Base-by-base conservation (phyloP, 2,888 invertebrate genomes). In the Ochropleura leucogaster region DNA sequence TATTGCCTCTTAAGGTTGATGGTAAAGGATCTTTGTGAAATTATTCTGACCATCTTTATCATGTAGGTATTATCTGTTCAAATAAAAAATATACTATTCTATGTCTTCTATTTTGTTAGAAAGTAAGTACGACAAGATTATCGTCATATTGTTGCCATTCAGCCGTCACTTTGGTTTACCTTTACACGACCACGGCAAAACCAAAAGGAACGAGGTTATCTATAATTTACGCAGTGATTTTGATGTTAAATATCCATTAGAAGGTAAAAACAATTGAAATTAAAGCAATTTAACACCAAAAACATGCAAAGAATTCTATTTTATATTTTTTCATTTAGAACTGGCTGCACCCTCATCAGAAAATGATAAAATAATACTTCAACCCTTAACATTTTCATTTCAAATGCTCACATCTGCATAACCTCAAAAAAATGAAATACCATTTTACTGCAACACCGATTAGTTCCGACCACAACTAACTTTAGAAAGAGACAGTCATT, bases 401-500 rank as follows among this genome's bases (percentile, higher is more conserved):
- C 0, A 16, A 59, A 59, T 3, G 4, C 30, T 8, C 4, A 16
- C 8, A 57, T 18, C 16, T 9, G 40, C 40, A 40, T 16, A 40
- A 10, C 18, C 40, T 40, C 18, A 60, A 42, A 55, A 10, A 57
- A 30, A 57, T 7, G 2, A 59, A 14, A 44, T 8, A n/a, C 7
- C 7, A 12, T n/a, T 8, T 44, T 44, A 42, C 1, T 18, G 12
- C 42, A 62, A 14, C 42, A 53, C 14, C 4, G 4, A 53, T 44
- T 44, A 75, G 47, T 44, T 18, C 16, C 40, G 53, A 53, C 46
- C n/a, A n/a, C 10, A 53, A 80, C 59, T n/a, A 5, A 10, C 42
- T 18, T 68, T 44, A 40, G 40, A 65, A 64, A 60, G 53, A 68
- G 57, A 75, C 12, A n/a, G 12, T 44, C 62, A 62, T 7, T 44